Conservation (phyloP, 1,140 invertebrate genomes). For the Neuroterus valhalla region DNA sequence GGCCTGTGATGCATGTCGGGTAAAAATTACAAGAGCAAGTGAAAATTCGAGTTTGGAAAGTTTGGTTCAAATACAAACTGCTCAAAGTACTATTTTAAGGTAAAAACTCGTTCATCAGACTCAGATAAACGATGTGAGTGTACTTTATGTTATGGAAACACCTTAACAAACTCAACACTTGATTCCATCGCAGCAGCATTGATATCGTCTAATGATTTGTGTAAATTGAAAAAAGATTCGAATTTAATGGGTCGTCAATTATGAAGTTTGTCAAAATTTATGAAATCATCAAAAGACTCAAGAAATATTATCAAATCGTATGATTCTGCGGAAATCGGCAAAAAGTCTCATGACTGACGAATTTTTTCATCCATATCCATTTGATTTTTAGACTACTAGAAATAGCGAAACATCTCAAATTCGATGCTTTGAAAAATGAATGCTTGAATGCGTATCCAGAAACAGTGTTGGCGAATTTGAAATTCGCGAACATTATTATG, state of each 20-base stretch:
- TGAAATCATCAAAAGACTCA: constrained; percentile 3
- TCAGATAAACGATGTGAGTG: constrained; percentile 18
- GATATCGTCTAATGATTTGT: constrained; percentile 17
- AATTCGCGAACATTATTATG: constrained; percentile 28
- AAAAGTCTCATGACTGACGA: constrained; percentile 12
- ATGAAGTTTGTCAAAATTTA: constrained; percentile 4
- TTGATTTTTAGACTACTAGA: constrained; percentile 27
- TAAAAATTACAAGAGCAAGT: constrained; percentile 10
- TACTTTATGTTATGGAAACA: constrained; percentile 4
- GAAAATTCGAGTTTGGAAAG: constrained; percentile 1
- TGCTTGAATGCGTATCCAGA: background rate
- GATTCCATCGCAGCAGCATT: constrained; percentile 18
- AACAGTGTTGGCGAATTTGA: constrained; percentile 14
- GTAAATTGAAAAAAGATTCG: background rate
- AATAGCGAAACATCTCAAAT: constrained; percentile 7
- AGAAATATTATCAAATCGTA: constrained; percentile 17
- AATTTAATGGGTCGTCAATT: constrained; percentile 12
- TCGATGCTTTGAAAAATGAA: background rate
- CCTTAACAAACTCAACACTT: constrained; percentile 8
- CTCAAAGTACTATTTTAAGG: constrained; percentile 14
- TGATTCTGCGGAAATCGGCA: background rate
- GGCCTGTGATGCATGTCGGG: constrained; percentile 3
- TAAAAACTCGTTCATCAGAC: background rate
- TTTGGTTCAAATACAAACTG: constrained; percentile 5
- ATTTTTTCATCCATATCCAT: constrained; percentile 15